phyloP scores from a whole-genome alignment of 2,888 invertebrate genomes.

The Argyresthia albistria region DNA sequence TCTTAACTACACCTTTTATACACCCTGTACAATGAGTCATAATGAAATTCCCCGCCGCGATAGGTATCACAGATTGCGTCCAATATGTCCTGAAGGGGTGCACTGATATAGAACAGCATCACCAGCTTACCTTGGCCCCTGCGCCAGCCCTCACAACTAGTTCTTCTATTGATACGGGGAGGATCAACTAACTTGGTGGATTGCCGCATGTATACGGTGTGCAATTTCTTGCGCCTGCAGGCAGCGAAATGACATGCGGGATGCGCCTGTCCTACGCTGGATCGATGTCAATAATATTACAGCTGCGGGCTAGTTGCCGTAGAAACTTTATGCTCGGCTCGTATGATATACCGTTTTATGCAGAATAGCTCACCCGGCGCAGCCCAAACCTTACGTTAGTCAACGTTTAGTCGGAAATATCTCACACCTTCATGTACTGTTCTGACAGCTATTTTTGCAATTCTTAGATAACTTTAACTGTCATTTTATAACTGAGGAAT shows the following conservation, averaged over 20 bases:
- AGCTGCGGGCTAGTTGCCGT: background rate
- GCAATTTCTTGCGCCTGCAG: slow-evolving; percentile 62
- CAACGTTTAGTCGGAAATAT: too few relatives aligned
- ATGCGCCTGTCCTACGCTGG: slow-evolving; percentile 33
- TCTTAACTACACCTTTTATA: background rate
- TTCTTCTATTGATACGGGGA: background rate
- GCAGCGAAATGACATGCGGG: slow-evolving; percentile 56
- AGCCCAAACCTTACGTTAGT: too few relatives aligned
- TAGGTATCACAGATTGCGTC: slow-evolving; percentile 61
- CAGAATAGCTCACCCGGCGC: too few relatives aligned
- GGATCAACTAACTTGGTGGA: background rate
- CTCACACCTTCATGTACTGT: too few relatives aligned
- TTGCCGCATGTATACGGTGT: slow-evolving; percentile 16
- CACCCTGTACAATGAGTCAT: slow-evolving; percentile 31
- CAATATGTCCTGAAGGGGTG: slow-evolving; percentile 55
- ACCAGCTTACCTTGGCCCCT: background rate
- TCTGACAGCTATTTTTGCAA: too few relatives aligned
- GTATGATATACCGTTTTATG: too few relatives aligned
- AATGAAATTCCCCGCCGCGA: slow-evolving; percentile 59
- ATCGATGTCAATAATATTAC: slow-evolving; percentile 41
- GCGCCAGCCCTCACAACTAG: background rate
- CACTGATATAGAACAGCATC: slow-evolving; percentile 26
- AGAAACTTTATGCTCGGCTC: too few relatives aligned
- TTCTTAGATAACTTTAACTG: too few relatives aligned
- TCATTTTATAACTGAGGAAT: too few relatives aligned